These are phyloP conservation scores for Drosophila gaucha DNA, from an alignment of 2,888 invertebrate genomes.

Conservation along the genomic window DNA sequence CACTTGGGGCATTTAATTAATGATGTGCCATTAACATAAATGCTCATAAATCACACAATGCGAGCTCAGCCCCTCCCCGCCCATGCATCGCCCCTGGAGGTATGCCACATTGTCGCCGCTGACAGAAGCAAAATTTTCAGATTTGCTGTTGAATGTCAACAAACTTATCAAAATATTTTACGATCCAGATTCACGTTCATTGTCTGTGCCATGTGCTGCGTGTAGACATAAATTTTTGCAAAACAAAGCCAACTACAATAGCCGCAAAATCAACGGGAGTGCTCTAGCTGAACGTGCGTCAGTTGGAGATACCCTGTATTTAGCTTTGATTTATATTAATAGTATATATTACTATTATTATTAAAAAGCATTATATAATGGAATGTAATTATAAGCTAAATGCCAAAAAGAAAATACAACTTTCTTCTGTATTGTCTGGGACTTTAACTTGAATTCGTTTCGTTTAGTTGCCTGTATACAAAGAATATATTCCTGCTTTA, in stretches of 20 bases:
- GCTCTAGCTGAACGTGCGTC: neutral
- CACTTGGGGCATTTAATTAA: slow-evolving; percentile 68
- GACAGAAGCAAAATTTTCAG: slow-evolving; percentile 29
- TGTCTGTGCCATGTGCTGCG: slow-evolving; percentile 34
- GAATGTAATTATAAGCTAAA: too few species aligned
- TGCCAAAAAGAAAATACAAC: too few species aligned
- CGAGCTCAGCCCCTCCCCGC: neutral
- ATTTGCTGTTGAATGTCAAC: slow-evolving; percentile 46
- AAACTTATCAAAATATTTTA: slow-evolving; percentile 45
- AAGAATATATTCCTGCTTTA: too few species aligned
- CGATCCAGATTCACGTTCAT: slow-evolving; percentile 44
- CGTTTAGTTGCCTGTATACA: too few species aligned
- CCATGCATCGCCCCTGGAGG: slow-evolving; percentile 1
- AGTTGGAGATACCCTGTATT: neutral
- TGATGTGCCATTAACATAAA: slow-evolving; percentile 63
- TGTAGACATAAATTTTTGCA: slow-evolving; percentile 12
- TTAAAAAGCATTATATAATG: too few species aligned
- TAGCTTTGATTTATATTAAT: neutral
- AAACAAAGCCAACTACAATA: slow-evolving; percentile 23
- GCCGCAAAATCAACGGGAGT: neutral
- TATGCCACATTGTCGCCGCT: slow-evolving; percentile 33
- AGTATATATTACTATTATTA: too few species aligned
- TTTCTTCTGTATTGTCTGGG: too few species aligned
- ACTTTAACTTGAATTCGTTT: too few species aligned
- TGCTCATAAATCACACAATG: slow-evolving; percentile 63